phyloP scores from a whole-genome alignment of 2,888 invertebrate species.

The Chrysolina haemoptera region DNA sequence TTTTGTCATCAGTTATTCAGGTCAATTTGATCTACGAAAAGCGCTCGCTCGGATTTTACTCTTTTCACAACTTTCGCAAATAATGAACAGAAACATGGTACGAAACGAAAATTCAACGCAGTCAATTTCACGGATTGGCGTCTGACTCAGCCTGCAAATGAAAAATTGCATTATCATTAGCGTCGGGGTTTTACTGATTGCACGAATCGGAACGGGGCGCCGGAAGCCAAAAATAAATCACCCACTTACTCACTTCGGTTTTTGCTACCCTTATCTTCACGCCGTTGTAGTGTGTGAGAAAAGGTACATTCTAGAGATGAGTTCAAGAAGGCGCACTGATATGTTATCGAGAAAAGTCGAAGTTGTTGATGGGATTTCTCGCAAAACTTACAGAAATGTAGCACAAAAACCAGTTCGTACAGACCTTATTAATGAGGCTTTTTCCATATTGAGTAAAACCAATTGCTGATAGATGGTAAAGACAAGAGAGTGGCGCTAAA shows the following conservation, averaged over 20 bases:
- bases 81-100: constrained; percentile 5
- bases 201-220: not conserved
- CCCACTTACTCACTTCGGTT: not conserved
- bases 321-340: too few relatives aligned
- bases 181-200: constrained; percentile 12
- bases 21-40: not conserved
- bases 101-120: constrained; percentile 13
- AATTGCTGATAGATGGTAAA: too few relatives aligned
- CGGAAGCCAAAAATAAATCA: constrained; percentile 6
- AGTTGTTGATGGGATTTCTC: too few relatives aligned
- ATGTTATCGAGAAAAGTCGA: too few relatives aligned
- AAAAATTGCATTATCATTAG: constrained; percentile 23
- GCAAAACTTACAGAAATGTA: too few relatives aligned
- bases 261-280: not conserved
- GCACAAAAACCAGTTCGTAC: too few relatives aligned
- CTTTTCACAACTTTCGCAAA: not conserved
- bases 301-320: not conserved
- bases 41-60: not conserved
- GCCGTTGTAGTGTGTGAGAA: not conserved
- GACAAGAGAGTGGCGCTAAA: too few relatives aligned
- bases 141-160: constrained; percentile 12
- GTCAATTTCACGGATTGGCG: constrained; percentile 11
- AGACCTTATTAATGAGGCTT: too few relatives aligned
- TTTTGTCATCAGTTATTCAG: not conserved
- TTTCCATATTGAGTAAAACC: too few relatives aligned